Percentiles rank a stretch among this genome's conserved stretches.
These are phyloP conservation scores for Rallus limicola DNA, from an alignment of 2,113 vertebrate genomes.

Conservation along the genomic window DNA sequence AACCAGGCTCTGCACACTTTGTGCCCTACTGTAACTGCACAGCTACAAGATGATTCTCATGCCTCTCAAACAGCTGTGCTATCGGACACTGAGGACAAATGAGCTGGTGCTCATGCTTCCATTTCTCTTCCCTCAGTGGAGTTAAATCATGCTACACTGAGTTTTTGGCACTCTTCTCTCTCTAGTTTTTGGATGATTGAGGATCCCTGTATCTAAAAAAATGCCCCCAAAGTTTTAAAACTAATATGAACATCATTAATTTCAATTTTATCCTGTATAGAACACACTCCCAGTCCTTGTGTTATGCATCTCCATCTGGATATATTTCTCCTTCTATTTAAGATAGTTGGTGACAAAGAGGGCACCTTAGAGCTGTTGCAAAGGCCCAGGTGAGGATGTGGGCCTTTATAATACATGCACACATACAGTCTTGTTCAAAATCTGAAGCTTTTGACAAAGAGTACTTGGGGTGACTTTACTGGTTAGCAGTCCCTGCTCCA, in stretches of 20 bases:
- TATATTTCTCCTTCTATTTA: background rate
- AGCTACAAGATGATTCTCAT: background rate
- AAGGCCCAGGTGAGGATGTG: background rate
- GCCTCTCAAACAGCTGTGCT: background rate
- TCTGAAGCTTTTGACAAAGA: background rate
- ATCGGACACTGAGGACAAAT: background rate
- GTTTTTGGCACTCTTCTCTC: background rate
- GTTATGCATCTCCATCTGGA: background rate
- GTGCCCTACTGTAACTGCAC: rapidly evolving
- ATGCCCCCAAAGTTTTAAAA: background rate
- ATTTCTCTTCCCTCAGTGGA: background rate
- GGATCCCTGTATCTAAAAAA: background rate
- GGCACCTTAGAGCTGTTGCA: background rate
- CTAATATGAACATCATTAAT: background rate
- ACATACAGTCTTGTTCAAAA: background rate
- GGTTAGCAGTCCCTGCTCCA: background rate
- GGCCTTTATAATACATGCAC: background rate
- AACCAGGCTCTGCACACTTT: background rate
- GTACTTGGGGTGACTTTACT: background rate
- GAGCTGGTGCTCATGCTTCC: background rate
- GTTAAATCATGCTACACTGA: background rate
- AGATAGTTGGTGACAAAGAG: background rate
- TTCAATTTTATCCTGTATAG: background rate
- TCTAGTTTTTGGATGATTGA: background rate
- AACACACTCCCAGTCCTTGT: background rate